Evolutionary conservation across 2,113 vertebrate species (phyloP).

Genomic region (Anoplopoma fimbria): DNA sequence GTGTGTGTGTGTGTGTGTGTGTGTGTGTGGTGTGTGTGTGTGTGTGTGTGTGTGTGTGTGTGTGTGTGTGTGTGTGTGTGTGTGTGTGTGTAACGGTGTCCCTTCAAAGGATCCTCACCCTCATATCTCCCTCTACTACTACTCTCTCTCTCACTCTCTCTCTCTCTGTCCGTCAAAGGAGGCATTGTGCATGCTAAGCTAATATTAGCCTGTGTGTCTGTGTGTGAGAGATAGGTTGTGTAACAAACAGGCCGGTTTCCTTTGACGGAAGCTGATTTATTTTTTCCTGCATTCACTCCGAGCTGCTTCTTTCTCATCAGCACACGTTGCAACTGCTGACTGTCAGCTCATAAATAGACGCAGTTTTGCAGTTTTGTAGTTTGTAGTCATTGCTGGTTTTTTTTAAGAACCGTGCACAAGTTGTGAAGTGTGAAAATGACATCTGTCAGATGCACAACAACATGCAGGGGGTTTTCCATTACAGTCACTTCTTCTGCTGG

Average conservation of each 20-base stretch:
- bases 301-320: constrained; percentile 8
- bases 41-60: constrained; percentile 31
- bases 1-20: constrained; percentile 37
- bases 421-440: background rate
- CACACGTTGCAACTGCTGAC: background rate
- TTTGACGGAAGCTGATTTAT: constrained; percentile 22
- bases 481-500: background rate
- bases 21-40: constrained; percentile 16
- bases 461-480: constrained; percentile 9
- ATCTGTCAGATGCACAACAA: background rate
- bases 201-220: constrained; percentile 51
- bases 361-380: background rate
- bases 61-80: constrained; percentile 37
- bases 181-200: constrained; percentile 52
- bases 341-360: background rate
- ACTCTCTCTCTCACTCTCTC: constrained; percentile 27
- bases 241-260: constrained; percentile 32
- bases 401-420: background rate
- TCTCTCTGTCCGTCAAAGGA: constrained; percentile 52
- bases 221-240: background rate
- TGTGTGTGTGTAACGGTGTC: constrained; percentile 21
- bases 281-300: constrained; percentile 2
- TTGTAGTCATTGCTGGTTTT: background rate
- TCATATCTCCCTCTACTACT: background rate
- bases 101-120: constrained; percentile 58